Percentiles rank a stretch among this genome's conserved stretches.
phyloP scores from a whole-genome alignment of 2,888 invertebrate genomes.

The Sympetrum striolatum region DNA sequence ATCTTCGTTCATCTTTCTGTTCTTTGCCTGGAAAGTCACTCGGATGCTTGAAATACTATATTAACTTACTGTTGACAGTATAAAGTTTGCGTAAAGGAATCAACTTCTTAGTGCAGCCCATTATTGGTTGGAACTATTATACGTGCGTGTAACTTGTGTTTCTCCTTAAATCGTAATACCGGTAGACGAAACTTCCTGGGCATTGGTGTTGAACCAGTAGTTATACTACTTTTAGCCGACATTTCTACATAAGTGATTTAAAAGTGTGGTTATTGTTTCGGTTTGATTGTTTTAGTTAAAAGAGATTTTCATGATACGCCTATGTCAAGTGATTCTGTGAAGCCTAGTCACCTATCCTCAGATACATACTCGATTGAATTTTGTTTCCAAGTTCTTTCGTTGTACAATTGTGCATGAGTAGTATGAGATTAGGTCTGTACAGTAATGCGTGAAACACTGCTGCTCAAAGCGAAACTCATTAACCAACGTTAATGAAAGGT shows the following conservation, averaged over 20 bases:
- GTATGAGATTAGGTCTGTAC: constrained; percentile 14
- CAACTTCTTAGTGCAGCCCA: not conserved
- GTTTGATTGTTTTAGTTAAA: not conserved
- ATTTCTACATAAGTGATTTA: not conserved
- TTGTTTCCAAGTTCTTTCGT: constrained; percentile 26
- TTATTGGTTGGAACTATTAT: not conserved
- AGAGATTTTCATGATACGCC: constrained; percentile 27
- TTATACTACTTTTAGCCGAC: not conserved
- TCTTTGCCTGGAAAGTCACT: constrained; percentile 49
- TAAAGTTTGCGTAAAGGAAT: constrained; percentile 1
- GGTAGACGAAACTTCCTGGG: constrained; percentile 12
- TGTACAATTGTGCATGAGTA: constrained; percentile 21
- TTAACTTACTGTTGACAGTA: constrained; percentile 6
- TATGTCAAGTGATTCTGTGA: constrained; percentile 36
- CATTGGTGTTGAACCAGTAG: not conserved
- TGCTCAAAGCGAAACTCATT: constrained; percentile 38
- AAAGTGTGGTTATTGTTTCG: constrained; percentile 2
- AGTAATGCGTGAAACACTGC: constrained; percentile 36
- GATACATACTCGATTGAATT: constrained; percentile 2
- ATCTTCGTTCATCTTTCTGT: constrained; percentile 50
- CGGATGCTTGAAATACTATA: constrained; percentile 44
- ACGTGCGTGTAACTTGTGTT: constrained; percentile 30
- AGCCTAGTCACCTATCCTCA: constrained; percentile 27
- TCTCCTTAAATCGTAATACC: constrained; percentile 20
- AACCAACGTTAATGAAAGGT: constrained; percentile 48